Base-by-base conservation (phyloP, 2,797 vertebrate species). In the Sphenodon punctatus region DNA sequence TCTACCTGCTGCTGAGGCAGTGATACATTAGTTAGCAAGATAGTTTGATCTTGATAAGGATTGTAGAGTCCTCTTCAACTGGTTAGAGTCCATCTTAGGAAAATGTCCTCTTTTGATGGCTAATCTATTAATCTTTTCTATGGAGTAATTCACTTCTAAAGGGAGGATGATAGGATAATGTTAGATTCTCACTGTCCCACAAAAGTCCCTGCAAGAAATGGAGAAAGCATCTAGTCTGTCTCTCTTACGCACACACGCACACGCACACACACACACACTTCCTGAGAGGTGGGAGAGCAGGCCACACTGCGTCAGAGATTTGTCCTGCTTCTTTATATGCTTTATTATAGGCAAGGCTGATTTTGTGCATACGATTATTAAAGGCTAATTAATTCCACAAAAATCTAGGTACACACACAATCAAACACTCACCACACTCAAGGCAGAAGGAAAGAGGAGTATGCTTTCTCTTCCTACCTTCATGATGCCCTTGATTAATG, bases 51-150 rank as follows among this genome's bases (percentile, higher is more conserved):
- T 73, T 45, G 12, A 19, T 0, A n/a, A 77, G 88, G 82, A 19
- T 1, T 48, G 79, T 85, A 78, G 83, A 53, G 71, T 85, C 81
- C 90, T 75, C 85, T 87, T 83, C 88, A 89, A 90, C 86, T 43
- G 61, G 61, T 27, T 1, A 65, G 2, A 14, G 74, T 34, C 6
- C 2, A 10, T 4, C 23, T 2, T 13, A 68, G 41, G 30, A 32
- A 45, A 0, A 19, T 20, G 22, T 14, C 42, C 5, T 70, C 22
- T 39, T 60, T 42, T 6, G 1, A 12, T 38, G 60, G 15, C 16
- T 14, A 9, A 70, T 32, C 22, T 38, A 8, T 36, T 12, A 38
- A 0, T 14, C 8, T 27, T 45, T 46, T 13, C 49, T 17, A 6
- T 34, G 19, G 11, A 7, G 19, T 32, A 34, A 58, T 7, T 20